Evolutionary conservation across 2,888 invertebrate species (phyloP), one percentile per base, ranked within the genome.

Genomic region (Parnassius glacialis): DNA sequence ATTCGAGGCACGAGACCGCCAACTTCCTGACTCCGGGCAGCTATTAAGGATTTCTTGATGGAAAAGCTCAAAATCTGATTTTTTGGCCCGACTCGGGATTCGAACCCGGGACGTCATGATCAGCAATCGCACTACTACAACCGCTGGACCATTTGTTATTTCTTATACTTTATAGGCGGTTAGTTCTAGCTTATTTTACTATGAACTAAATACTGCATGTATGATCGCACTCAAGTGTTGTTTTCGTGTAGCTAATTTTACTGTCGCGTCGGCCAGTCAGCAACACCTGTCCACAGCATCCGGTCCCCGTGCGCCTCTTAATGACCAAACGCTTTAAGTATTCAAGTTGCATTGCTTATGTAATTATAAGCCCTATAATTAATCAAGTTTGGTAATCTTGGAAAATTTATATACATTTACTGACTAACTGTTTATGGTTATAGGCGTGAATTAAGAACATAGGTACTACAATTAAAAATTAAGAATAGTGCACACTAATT

Each of bases 241-340:
- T 54, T 50, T 47, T 16, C 44, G 42, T 11, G 48, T 41, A 25
- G 41, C 47, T 63, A 59, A 59, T 58, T 59, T 56, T 63, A 34
- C 60, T 51, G 48, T 20, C 60, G 48, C 55, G 48, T 20, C 60
- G 48, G 59, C 12, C 57, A 55, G 13, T 50, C 56, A 44, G 52
- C 47, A 16, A 50, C 63, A 63, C 74, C 74, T 74, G 74, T 73
- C 72, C 68, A 54, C 68, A 69, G 70, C 74, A 71, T 74, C 74
- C 74, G 73, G 73, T 65, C 65, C 7, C 11, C 42, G 52, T 52
- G 41, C 57, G 58, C 25, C 11, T 13, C 45, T 48, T 57, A 57
- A 57, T 34, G 57, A 57, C 57, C 61, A 13, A 41, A 52, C 16
- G 34, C 12, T 43, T 13, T 44, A 34, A 54, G 25, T 60, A 41